Conservation (phyloP, 2,888 invertebrate genomes). For the Drosophila greeni region DNA sequence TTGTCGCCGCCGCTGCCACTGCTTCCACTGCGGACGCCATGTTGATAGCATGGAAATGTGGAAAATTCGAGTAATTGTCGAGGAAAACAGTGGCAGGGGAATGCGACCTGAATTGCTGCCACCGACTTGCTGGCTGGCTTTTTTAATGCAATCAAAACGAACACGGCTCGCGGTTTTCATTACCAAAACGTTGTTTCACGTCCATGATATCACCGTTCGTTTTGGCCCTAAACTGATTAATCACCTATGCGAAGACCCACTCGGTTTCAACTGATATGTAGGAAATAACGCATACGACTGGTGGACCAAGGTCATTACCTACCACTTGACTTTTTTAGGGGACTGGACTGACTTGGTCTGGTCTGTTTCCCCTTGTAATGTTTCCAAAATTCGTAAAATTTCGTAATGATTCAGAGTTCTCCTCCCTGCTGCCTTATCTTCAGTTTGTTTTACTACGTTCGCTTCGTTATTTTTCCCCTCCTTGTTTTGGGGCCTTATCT, state of each 20-base stretch:
- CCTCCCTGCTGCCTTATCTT: constrained; percentile 32
- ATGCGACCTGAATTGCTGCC: constrained; percentile 35
- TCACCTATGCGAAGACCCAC: constrained; percentile 13
- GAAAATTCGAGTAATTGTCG: constrained; percentile 53
- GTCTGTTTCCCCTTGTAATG: constrained; percentile 17
- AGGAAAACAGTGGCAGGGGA: constrained; percentile 23
- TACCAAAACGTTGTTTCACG: constrained; percentile 18
- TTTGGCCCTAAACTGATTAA: constrained; percentile 19
- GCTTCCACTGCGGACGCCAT: constrained; percentile 34
- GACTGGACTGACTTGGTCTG: neutral
- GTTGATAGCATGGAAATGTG: constrained; percentile 51
- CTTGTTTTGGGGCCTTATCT: constrained; percentile 24
- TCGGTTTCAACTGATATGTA: constrained; percentile 11
- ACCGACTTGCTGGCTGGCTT: constrained; percentile 4
- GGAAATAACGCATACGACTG: constrained; percentile 63
- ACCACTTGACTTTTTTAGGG: constrained; percentile 49
- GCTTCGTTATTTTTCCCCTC: constrained; percentile 12
- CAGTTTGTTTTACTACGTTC: constrained; percentile 6
- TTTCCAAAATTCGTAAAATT: constrained; percentile 36
- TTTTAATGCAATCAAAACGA: constrained; percentile 35
- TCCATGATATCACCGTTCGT: constrained; percentile 27
- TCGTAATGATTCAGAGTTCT: constrained; percentile 66
- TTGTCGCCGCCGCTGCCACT: constrained; percentile 11
- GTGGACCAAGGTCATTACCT: constrained; percentile 74
- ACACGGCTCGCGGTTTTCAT: constrained; percentile 21